phyloP scores from a whole-genome alignment of 2,113 vertebrate genomes.

The Illadopsis cleaveri region DNA sequence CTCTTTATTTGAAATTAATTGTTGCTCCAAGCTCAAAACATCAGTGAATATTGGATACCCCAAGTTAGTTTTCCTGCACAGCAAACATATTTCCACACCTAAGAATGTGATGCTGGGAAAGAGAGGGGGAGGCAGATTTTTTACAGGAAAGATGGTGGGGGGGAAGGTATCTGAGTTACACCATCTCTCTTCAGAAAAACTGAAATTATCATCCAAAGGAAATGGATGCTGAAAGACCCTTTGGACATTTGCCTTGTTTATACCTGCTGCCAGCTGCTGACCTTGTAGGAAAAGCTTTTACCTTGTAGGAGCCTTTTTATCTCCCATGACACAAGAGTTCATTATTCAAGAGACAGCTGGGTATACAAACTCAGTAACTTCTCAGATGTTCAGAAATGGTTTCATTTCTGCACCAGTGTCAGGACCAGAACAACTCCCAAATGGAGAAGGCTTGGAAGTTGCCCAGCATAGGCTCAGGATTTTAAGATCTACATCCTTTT shows the following conservation, averaged over 20 bases:
- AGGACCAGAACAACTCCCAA: neutral
- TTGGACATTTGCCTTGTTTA: neutral
- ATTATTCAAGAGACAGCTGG: neutral
- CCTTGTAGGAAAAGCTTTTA: neutral
- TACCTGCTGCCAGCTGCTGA: neutral
- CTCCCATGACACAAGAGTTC: neutral
- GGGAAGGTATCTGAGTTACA: neutral
- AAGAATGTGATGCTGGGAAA: neutral
- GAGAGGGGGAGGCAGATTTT: neutral
- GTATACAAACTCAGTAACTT: neutral
- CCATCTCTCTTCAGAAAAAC: neutral
- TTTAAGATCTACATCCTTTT: neutral
- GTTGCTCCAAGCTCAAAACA: neutral
- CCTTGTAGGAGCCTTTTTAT: neutral
- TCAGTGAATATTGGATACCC: neutral
- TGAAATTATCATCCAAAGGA: neutral
- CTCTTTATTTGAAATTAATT: neutral
- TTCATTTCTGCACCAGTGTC: neutral
- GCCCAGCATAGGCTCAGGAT: neutral
- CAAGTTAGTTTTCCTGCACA: neutral
- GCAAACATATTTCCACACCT: neutral
- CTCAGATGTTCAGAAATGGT: neutral
- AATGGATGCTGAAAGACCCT: neutral
- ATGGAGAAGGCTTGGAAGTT: neutral
- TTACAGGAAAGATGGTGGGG: neutral